Base-by-base conservation (phyloP, 92 coral and sea anemone genomes). In the Micromussa lordhowensis region DNA sequence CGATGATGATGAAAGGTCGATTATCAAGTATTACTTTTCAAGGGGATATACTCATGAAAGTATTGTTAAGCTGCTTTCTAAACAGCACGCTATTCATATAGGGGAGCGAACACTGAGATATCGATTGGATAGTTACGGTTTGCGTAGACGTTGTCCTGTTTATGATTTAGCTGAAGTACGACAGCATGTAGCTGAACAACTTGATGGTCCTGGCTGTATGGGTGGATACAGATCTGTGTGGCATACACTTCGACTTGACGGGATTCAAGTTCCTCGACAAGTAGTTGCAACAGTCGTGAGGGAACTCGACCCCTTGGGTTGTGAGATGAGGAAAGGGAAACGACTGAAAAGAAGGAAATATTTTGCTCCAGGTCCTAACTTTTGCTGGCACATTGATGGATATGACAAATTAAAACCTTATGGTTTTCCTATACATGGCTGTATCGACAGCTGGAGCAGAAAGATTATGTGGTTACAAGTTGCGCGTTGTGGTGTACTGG, bases 41-140 rank as follows among this genome's bases (percentile, higher is more conserved):
- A 69, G 92, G 80, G 94, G 94, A 58, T 93, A 63, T 82, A 73
- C 82, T 78, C 85, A 91, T 55, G 81, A 91, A 63, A 91, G 91
- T 77, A 91, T 91, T 28, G 90, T 93, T 69, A 59, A 83, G 73
- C 90, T 91, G 44, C 76, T 93, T 35, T 85, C 64, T 19, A 88
- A 91, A 91, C 61, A 82, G 72, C 96, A 91, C 44, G 91, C 79
- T 34, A 86, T 94, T 66, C n/a, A 85, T 19, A 94, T 94, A 31
- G 86, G 91, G 24, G 93, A 82, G 85, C 88, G 91, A 48, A 91
- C 91, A 38, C 84, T 94, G 30, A 84, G 69, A 69, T 81, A 75
- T 73, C 91, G 92, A 16, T 51, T 93, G 68, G 64, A 77, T n/a
- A 79, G 79, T 12, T 91, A 91, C 82, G 93, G 94, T 44, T 88